Evolutionary conservation across 1,140 invertebrate genomes (phyloP), one percentile per base, ranked within the genome.

Genomic region (Doryteuthis pealeii): DNA sequence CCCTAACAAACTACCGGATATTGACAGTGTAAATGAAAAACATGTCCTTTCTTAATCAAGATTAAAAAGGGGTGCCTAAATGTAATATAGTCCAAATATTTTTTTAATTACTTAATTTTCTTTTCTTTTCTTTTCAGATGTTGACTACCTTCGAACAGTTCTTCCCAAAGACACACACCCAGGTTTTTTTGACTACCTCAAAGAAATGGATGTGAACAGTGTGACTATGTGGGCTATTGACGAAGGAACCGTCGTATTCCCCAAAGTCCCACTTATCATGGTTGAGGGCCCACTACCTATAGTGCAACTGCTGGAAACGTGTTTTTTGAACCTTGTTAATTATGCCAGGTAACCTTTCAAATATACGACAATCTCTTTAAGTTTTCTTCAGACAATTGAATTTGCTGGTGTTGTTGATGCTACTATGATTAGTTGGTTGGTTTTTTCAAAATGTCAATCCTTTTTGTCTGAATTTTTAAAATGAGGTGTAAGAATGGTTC

Each of bases 171-270:
- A 91, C 65, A 94, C 94, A 76, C 96, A 99, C 86, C 90, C 91
- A 76, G 95, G 94, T 77, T 99, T 99, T 90, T 99, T 94, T 89
- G 90, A 92, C 30, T 99, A 95, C 89, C 90, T 99, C 70, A 90
- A 90, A 80, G 91, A 92, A 73, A 87, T 99, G 62, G 95, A 93
- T 35, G 93, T 96, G 31, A 92, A 93, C 80, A 93, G 95, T 85
- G 92, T 99, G 0, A 94, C 91, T 73, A 83, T 99, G 43, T 94
- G 94, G 90, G 96, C 96, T 6, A 92, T 99, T 80, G 93, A 95
- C 83, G 98, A 99, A 90, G 98, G 98, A 65, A 96, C 95, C n/a
- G 94, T 99, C 33, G 95, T 94, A 31, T 99, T 99, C 90, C 98
- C 98, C 78, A 94, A 96, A 88, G 92, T 98, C 73, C 98, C 97